Evolutionary conservation across 2,797 vertebrate species (phyloP), one percentile per base, ranked within the genome.

Genomic region (Clarias fuscus): DNA sequence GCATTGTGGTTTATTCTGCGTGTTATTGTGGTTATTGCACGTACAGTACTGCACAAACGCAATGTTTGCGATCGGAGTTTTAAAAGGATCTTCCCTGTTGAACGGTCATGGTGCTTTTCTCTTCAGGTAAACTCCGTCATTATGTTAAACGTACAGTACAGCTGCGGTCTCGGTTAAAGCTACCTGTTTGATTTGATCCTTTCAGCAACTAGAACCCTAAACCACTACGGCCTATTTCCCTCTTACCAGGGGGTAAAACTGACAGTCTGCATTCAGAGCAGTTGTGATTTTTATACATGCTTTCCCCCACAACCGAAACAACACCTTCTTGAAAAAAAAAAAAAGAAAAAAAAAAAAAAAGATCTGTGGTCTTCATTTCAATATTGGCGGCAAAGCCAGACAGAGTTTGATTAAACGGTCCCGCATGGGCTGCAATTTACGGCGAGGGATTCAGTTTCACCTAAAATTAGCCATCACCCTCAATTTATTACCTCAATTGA

Each of bases 391-490:
- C 89, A 89, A 91, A 90, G 91, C 93, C 94, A 95, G 95, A 96
- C 94, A 88, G 91, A 92, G 93, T 95, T 93, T 94, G 93, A 95
- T 96, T 95, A 95, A 95, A 94, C 93, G 93, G 94, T 97, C 97
- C 96, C 97, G 91, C 94, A 96, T 95, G 96, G 96, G 96, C 95
- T 95, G 93, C 97, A 97, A 97, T 95, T 96, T 95, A 95, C 95
- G 95, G 94, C 91, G 93, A 94, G 93, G 96, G 96, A 96, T 98
- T 96, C 91, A 82, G 95, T 99, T 99, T 97, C 98, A 94, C 95
- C 96, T 95, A 97, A 97, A 98, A 98, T 98, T 98, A 99, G 97
- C 97, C 97, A 96, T 97, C 97, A 97, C 95, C 95, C 96, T 94
- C 95, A 97, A 96, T 98, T 98, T 98, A 98, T 98, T 97, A 97